A percentile compares a stretch with the other conserved stretches of the same genome.
These are phyloP conservation scores for Elgonia sp. DNA, from an alignment of 2,888 invertebrate species.

Conservation along the genomic window DNA sequence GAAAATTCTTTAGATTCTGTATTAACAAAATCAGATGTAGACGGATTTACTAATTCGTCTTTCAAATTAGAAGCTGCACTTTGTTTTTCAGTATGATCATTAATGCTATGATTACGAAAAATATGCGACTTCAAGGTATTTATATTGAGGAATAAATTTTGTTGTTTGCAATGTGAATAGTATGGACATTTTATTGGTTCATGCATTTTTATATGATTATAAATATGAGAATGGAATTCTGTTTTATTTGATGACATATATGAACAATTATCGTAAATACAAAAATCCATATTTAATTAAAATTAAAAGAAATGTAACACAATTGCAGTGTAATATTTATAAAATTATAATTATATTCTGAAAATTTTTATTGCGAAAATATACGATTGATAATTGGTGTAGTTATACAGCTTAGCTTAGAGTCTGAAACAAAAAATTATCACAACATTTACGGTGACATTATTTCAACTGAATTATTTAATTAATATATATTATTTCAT, in stretches of 20 bases:
- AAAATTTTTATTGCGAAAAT: too few species aligned
- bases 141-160: slow-evolving; percentile 32
- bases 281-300: slow-evolving; percentile 45
- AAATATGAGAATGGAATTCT: slow-evolving; percentile 32
- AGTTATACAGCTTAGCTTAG: too few species aligned
- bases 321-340: too few species aligned
- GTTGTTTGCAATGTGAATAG: slow-evolving; percentile 21
- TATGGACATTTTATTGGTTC: slow-evolving; percentile 33
- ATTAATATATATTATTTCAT: too few species aligned
- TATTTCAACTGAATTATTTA: too few species aligned
- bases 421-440: too few species aligned
- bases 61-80: slow-evolving; percentile 7
- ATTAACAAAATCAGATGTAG: background rate
- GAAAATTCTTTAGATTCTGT: background rate
- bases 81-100: slow-evolving; percentile 13
- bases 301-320: too few species aligned
- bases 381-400: too few species aligned
- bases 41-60: background rate
- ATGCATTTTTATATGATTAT: slow-evolving; percentile 28
- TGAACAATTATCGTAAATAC: slow-evolving; percentile 25
- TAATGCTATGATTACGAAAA: slow-evolving; percentile 23
- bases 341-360: too few species aligned
- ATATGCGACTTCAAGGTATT: slow-evolving; percentile 47
- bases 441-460: too few species aligned
- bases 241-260: background rate